Evolutionary conservation across 2,113 vertebrate genomes (phyloP).

Genomic region (Felis chaus): DNA sequence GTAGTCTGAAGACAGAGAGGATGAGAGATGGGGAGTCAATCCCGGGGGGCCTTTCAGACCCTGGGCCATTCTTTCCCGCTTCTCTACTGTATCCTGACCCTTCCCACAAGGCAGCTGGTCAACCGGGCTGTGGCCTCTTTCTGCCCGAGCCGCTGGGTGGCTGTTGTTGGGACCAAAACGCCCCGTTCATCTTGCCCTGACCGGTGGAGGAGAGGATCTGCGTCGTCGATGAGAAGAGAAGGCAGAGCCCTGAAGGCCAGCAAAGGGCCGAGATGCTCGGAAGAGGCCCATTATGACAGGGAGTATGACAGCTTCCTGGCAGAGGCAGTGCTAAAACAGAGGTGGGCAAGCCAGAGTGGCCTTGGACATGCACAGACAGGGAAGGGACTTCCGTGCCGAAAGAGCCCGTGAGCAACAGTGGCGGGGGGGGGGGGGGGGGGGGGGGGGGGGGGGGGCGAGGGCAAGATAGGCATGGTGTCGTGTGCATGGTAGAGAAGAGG

Average conservation of each 20-base stretch:
- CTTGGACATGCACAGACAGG: accelerated
- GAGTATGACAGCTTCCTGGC: background rate
- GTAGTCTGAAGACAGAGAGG: background rate
- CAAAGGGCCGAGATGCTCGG: background rate
- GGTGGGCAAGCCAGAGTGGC: background rate
- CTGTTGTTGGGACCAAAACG: background rate
- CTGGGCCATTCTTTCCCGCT: background rate
- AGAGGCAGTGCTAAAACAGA: background rate
- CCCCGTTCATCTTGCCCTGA: accelerated
- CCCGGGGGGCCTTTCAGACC: accelerated
- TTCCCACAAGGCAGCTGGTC: background rate
- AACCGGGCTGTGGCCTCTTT: background rate
- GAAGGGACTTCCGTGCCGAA: background rate
- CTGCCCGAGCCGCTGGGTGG: background rate
- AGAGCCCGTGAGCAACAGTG: accelerated
- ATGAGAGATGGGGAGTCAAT: background rate
- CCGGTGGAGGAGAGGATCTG: accelerated
- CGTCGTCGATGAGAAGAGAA: accelerated
- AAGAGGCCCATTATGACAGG: accelerated
- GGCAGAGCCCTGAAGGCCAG: accelerated
- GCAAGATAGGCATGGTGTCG: accelerated
- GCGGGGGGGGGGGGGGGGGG: too few relatives aligned
- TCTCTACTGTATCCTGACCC: accelerated
- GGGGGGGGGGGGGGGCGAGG: too few relatives aligned
- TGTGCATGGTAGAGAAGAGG: accelerated